Conservation (phyloP, 2,888 invertebrate species). For the Aleiodes leptofemur region DNA sequence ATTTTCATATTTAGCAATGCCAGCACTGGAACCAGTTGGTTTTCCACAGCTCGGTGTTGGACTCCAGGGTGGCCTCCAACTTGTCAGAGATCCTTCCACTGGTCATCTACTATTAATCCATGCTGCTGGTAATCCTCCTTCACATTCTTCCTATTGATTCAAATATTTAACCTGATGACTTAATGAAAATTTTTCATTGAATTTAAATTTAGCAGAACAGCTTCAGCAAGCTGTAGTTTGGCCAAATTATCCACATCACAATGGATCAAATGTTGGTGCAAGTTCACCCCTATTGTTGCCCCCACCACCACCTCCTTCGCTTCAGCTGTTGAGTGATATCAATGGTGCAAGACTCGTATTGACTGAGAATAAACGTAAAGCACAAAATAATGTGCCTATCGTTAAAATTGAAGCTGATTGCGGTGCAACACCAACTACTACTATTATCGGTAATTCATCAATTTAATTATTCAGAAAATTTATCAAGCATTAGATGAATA, state of each 20-base stretch:
- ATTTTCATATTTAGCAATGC: constrained; percentile 76
- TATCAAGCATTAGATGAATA: too few relatives aligned
- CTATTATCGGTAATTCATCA: constrained; percentile 68
- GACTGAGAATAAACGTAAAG: constrained; percentile 78
- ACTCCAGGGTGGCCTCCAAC: constrained; percentile 77
- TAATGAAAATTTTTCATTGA: not conserved
- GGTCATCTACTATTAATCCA: constrained; percentile 89
- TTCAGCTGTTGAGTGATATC: constrained; percentile 78
- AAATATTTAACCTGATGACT: not conserved
- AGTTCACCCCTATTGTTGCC: constrained; percentile 75
- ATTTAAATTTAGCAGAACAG: constrained; percentile 76
- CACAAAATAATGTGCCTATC: constrained; percentile 78
- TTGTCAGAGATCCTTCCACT: constrained; percentile 90
- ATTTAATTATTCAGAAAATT: not conserved
- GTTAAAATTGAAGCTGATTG: constrained; percentile 86
- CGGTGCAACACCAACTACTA: constrained; percentile 66
- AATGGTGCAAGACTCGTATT: constrained; percentile 81
- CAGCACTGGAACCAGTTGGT: constrained; percentile 83
- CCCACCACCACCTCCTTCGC: constrained; percentile 81
- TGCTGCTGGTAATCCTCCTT: constrained; percentile 78
- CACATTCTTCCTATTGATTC: not conserved
- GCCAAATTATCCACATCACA: constrained; percentile 81
- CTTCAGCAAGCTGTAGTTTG: constrained; percentile 85
- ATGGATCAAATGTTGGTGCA: constrained; percentile 74
- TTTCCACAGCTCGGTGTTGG: constrained; percentile 76